A percentile compares a stretch with the other conserved stretches of the same genome.
Evolutionary conservation across 2,113 vertebrate species (phyloP).

Genomic region (Genyomyrus donnyi): DNA sequence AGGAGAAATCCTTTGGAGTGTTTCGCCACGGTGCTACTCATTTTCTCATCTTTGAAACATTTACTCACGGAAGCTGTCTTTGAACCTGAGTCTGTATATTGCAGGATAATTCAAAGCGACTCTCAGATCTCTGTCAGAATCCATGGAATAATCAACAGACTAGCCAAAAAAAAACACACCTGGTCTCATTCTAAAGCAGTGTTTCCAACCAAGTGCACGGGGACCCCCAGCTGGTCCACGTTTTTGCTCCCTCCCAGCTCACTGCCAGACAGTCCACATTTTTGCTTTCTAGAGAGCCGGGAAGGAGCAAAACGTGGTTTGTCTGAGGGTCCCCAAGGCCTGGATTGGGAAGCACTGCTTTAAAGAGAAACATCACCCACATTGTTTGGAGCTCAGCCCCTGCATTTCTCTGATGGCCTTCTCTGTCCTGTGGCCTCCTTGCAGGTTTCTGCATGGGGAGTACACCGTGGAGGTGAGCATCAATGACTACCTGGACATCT

Average conservation of each 20-base stretch:
- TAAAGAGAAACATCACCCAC: background rate
- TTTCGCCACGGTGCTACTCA: background rate
- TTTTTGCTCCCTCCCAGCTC: background rate
- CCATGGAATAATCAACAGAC: background rate
- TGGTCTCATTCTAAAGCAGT: background rate
- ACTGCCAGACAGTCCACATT: background rate
- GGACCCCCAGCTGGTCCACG: background rate
- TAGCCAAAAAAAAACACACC: background rate
- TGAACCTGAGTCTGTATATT: background rate
- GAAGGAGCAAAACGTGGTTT: background rate
- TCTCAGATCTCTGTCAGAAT: background rate
- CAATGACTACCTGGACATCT: conserved; percentile 96
- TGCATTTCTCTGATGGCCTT: background rate
- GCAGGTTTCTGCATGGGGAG: conserved; percentile 78
- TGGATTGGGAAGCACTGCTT: background rate
- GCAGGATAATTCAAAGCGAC: background rate
- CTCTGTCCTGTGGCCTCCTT: conserved; percentile 1
- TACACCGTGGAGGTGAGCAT: conserved; percentile 91
- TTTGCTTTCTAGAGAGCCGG: background rate
- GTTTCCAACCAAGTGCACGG: background rate
- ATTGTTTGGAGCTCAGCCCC: background rate
- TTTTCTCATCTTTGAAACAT: conserved; percentile 6
- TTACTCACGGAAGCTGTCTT: background rate
- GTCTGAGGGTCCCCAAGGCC: background rate
- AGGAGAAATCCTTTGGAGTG: background rate